phyloP scores from a whole-genome alignment of 2,113 vertebrate species.

The Proterorhinus semilunaris region DNA sequence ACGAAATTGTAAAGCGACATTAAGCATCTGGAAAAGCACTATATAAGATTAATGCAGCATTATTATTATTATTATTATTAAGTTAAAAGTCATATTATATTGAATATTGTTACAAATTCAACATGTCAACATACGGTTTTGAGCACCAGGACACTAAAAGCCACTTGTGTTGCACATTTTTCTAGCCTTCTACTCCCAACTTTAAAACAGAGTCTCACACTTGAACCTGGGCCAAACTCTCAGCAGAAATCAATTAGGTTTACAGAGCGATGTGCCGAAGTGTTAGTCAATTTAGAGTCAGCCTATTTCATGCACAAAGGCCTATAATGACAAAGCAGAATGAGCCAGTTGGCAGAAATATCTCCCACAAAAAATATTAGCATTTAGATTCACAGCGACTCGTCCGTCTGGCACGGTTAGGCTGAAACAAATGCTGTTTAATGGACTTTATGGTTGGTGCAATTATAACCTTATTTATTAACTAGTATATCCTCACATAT shows the following conservation, averaged over 20 bases:
- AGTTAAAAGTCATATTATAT: too few relatives aligned
- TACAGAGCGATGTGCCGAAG: constrained; percentile 29
- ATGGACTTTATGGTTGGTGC: constrained; percentile 12
- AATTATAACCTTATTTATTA: too few relatives aligned
- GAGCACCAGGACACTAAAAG: too few relatives aligned
- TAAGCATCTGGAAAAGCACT: too few relatives aligned
- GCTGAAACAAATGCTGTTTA: constrained; percentile 26
- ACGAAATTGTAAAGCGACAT: too few relatives aligned
- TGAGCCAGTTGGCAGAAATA: constrained; percentile 37
- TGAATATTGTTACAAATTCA: too few relatives aligned
- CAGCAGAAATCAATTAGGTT: constrained; percentile 41
- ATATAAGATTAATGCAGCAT: too few relatives aligned
- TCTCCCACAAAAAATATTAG: constrained; percentile 28
- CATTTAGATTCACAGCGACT: constrained; percentile 37
- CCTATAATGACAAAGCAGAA: constrained; percentile 1
- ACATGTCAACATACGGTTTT: too few relatives aligned
- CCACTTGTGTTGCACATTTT: not conserved
- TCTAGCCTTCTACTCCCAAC: not conserved
- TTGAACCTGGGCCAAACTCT: constrained; percentile 4
- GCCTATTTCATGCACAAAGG: constrained; percentile 26
- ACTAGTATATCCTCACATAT: too few relatives aligned
- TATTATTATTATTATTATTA: too few relatives aligned
- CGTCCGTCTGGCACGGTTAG: constrained; percentile 33
- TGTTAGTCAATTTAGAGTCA: constrained; percentile 37
- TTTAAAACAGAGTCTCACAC: constrained; percentile 22